Evolutionary conservation across 2,888 invertebrate genomes (phyloP).

Genomic region (Troides helena): DNA sequence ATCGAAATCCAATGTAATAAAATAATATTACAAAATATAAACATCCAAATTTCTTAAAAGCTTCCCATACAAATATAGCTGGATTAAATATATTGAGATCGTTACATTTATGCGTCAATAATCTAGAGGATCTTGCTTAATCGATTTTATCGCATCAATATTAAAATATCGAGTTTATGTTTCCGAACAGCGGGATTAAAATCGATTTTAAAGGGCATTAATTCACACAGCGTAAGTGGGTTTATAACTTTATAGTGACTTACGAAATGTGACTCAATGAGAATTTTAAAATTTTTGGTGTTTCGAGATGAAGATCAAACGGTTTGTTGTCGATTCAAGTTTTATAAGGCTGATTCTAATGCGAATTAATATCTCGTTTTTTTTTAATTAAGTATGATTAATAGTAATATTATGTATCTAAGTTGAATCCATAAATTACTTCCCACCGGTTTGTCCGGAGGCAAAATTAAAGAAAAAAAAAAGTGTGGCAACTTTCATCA

Average conservation of each 20-base stretch:
- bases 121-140: slow-evolving; percentile 20
- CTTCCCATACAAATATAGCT: slow-evolving; percentile 2
- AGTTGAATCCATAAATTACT: slow-evolving; percentile 18
- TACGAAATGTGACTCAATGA: slow-evolving; percentile 2
- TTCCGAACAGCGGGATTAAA: slow-evolving; percentile 8
- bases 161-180: slow-evolving; percentile 23
- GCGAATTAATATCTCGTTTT: neutral
- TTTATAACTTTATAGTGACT: slow-evolving; percentile 8
- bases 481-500: slow-evolving; percentile 23
- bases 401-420: slow-evolving; percentile 1
- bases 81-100: neutral
- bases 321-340: neutral
- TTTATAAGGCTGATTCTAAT: neutral
- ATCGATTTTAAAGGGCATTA: slow-evolving; percentile 15
- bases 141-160: slow-evolving; percentile 25
- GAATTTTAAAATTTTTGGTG: neutral
- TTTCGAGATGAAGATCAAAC: neutral
- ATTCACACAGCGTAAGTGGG: slow-evolving; percentile 9
- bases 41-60: neutral
- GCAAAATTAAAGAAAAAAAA: slow-evolving; percentile 17
- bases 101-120: slow-evolving; percentile 24
- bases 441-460: slow-evolving; percentile 12
- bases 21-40: no score
- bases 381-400: neutral
- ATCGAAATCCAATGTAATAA: no score